phyloP scores from a whole-genome alignment of 2,113 vertebrate genomes.

The Siniperca knerii region DNA sequence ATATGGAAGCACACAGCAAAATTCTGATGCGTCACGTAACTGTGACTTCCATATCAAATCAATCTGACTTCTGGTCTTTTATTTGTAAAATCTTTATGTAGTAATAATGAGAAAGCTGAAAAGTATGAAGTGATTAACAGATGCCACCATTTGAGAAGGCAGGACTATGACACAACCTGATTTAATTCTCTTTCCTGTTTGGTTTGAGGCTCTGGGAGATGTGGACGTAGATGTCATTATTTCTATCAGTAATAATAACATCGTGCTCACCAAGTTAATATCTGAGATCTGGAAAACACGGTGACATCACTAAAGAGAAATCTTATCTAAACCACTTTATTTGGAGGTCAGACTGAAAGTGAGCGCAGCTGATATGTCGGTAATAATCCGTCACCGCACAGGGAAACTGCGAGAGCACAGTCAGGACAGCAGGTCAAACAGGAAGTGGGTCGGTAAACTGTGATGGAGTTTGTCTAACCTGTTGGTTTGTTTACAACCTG shows the following conservation, averaged over 20 bases:
- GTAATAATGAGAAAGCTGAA: neutral
- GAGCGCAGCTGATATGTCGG: neutral
- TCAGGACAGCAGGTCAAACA: neutral
- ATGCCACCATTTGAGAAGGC: no score
- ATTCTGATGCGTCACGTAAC: no score
- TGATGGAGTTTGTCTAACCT: neutral
- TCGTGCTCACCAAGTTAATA: neutral
- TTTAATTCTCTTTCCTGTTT: neutral
- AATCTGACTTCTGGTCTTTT: neutral
- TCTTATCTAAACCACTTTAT: neutral
- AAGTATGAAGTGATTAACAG: neutral
- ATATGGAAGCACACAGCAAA: no score
- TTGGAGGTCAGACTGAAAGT: neutral
- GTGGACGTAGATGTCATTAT: neutral
- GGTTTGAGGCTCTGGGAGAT: neutral
- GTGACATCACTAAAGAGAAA: neutral
- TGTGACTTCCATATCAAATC: neutral
- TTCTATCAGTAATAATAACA: neutral
- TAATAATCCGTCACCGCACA: neutral
- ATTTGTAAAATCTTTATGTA: neutral
- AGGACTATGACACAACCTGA: neutral
- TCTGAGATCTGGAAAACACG: neutral
- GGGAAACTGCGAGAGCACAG: neutral
- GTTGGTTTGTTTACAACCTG: no score
- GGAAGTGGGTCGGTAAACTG: neutral